Conservation (phyloP, 2,888 invertebrate species). For the Scrobipalpa atriplicella region DNA sequence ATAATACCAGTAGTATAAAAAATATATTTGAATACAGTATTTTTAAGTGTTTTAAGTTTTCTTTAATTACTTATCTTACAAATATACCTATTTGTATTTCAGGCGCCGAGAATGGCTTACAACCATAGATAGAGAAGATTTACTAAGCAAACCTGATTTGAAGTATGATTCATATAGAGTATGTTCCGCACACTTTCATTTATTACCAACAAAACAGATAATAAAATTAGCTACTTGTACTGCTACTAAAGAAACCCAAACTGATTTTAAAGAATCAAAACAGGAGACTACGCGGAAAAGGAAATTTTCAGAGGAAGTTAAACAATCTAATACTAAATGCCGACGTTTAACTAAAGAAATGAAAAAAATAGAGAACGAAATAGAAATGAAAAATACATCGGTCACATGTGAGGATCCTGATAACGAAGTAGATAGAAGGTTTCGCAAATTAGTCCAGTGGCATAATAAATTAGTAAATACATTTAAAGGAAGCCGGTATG, state of each 20-base stretch:
- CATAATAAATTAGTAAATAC: constrained; percentile 39
- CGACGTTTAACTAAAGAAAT: constrained; percentile 22
- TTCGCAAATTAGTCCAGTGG: constrained; percentile 39
- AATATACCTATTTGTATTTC: constrained; percentile 21
- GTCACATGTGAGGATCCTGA: constrained; percentile 13
- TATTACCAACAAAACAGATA: constrained; percentile 31
- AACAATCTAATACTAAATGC: constrained; percentile 25
- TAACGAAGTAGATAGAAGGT: constrained; percentile 37
- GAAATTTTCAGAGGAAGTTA: constrained; percentile 28
- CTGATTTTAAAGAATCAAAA: too few species aligned
- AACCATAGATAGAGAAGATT: constrained; percentile 33
- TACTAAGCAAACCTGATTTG: constrained; percentile 31
- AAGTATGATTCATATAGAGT: constrained; percentile 26
- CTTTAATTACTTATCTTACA: too few species aligned
- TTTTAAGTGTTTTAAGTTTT: too few species aligned
- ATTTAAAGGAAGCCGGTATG: constrained; percentile 37
- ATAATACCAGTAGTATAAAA: too few species aligned
- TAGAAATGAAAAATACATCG: constrained; percentile 27
- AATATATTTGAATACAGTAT: too few species aligned
- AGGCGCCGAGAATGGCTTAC: constrained; percentile 35
- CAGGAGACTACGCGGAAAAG: constrained; percentile 29
- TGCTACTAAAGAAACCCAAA: too few species aligned
- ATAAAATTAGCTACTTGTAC: constrained; percentile 13
- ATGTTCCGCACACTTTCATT: constrained; percentile 34
- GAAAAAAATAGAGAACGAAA: constrained; percentile 27